Evolutionary conservation across 2,797 vertebrate genomes (phyloP), one percentile per base, ranked within the genome.

Genomic region (Alosa sapidissima): DNA sequence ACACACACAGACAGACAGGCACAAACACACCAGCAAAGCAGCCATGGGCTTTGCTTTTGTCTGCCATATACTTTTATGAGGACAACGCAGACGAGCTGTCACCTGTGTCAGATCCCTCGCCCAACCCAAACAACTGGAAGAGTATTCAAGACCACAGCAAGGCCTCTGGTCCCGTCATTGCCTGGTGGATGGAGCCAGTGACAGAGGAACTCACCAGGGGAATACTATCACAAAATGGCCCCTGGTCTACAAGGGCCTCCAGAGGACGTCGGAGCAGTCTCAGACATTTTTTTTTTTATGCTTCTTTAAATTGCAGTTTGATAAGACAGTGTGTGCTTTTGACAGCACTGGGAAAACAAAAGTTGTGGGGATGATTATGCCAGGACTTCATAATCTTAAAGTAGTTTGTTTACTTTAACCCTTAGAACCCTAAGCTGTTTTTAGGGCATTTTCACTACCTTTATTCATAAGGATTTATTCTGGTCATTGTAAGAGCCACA

Each of bases 21-120:
- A 75, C 36, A 75, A 13, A 75, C 68, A 41, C 11, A 33, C 62
- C 2, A 6, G 4, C 68, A 65, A 65, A 65, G 24, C 28, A 75
- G 33, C 68, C 3, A 75, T 41, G 68, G 68, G 68, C 68, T 75
- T 41, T 41, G 11, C 68, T 75, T 75, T 75, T 19, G 68, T 33
- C 62, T 65, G 62, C 33, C 24, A 33, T 33, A 2, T 72, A 72
- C 68, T 72, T 41, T 41, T 36, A 19, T 72, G 68, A 75, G 2
- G 68, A 75, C 68, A 75, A 75, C 5, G 33, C 33, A 75, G 33
- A 75, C 68, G 6, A 41, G 68, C 68, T 75, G 68, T 75, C 68
- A 75, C 68, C 68, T 75, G 68, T 41, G 68, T 75, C 68, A 19
- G 13, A 16, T 41, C 68, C 33, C 4, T 75, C 14, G 14, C 36